Evolutionary conservation across 2,888 invertebrate species (phyloP).

Genomic region (Megastigmus dorsalis): DNA sequence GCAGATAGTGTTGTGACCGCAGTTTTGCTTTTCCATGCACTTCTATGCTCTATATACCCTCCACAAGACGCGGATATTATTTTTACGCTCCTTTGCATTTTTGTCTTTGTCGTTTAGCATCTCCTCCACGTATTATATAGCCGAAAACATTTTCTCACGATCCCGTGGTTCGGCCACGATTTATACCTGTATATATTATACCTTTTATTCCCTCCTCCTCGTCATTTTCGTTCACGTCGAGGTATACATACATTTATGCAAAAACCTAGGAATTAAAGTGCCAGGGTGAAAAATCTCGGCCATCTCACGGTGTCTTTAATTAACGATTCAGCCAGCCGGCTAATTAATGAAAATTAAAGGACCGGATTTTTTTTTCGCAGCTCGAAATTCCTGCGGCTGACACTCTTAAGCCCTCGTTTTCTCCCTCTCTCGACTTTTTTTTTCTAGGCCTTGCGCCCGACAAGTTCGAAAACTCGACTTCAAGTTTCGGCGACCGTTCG

Average conservation of each 20-base stretch:
- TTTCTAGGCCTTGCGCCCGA: neutral
- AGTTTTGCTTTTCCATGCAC: neutral
- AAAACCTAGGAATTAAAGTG: constrained; percentile 13
- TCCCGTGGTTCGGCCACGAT: neutral
- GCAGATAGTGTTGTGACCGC: no score
- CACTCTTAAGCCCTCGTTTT: neutral
- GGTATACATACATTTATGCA: constrained; percentile 31
- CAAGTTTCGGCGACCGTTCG: neutral
- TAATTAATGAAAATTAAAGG: constrained; percentile 42
- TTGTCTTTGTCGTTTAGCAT: constrained; percentile 6
- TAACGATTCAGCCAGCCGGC: constrained; percentile 6
- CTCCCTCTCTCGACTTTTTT: no score
- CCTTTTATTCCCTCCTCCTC: neutral
- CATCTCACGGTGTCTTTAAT: constrained; percentile 17
- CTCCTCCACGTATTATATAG: no score
- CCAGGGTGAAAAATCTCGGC: constrained; percentile 27
- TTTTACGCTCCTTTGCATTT: constrained; percentile 5
- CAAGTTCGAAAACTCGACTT: constrained; percentile 6
- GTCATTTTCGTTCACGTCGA: neutral
- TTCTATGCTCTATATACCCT: neutral
- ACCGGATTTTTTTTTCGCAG: neutral
- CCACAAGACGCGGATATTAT: constrained; percentile 10
- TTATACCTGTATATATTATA: no score
- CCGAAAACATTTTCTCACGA: neutral
- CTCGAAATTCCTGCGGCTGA: constrained; percentile 2